Evolutionary conservation across 2,797 vertebrate genomes (phyloP), one percentile per base, ranked within the genome.

Genomic region (Muraenolepis orangiensis): DNA sequence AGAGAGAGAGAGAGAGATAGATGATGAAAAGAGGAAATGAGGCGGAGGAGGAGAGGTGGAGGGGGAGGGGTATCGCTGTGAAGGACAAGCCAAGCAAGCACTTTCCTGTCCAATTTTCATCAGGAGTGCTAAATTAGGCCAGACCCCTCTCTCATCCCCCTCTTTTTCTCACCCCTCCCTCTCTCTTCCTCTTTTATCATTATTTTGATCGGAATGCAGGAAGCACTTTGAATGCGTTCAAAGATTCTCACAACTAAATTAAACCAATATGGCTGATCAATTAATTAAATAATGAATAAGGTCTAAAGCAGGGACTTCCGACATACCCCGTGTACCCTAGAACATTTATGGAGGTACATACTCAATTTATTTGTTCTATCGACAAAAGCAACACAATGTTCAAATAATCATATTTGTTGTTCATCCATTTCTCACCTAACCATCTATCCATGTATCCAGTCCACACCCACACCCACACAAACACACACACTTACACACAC

Each of bases 71-170:
- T 78, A 81, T 76, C 76, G 83, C 0, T 31, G 69, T 23, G 82
- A 86, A 87, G 84, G 86, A 80, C 76, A 78, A 85, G 89, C 90
- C 80, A 86, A 89, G 86, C 91, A 90, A 92, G 91, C 91, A 90
- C 87, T 91, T 92, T 91, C 85, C 83, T 87, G 87, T 88, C 87
- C 87, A 89, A 91, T 92, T 92, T 91, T 93, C 89, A 91, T 89
- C 87, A 87, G 80, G 68, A 68, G 11, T 79, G 84, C 85, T 86
- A 90, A 91, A 89, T 91, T 89, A 90, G 90, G 85, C 85, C 87
- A 20, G 46, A 32, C 30, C 32, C 71, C 13, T 28, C 20, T 42
- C 30, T 34, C 14, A n/a, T 26, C 32, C 34, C 68, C n/a, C 31
- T n/a, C 71, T 20, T 20, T 18, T 34, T 40, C 32, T 66, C 72